Conservation (phyloP, 92 coral and sea anemone species). For the Paramuricea clavata region DNA sequence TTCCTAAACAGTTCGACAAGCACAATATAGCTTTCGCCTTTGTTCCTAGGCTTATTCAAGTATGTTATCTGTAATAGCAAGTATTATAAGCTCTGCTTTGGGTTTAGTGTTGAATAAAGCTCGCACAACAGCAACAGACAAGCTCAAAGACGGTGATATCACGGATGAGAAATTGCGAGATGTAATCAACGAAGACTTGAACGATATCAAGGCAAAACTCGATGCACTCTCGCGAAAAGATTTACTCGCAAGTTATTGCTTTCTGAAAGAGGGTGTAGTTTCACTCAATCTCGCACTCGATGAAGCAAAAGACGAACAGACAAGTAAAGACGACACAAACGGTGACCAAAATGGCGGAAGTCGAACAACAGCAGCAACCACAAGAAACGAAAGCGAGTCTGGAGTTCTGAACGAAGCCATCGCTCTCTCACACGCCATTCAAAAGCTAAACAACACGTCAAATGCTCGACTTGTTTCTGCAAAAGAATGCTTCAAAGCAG, state of each 20-base stretch:
- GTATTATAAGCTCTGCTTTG: background rate
- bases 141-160: background rate
- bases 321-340: background rate
- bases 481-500: background rate
- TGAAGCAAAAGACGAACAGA: background rate
- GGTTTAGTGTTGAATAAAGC: background rate
- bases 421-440: background rate
- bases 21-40: too few relatives aligned
- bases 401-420: background rate
- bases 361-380: background rate
- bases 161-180: background rate
- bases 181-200: background rate
- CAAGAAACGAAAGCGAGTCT: background rate
- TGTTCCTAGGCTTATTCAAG: too few relatives aligned
- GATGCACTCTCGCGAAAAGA: background rate
- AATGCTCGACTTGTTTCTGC: background rate
- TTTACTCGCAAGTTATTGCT: background rate
- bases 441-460: background rate
- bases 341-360: background rate
- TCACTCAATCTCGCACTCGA: background rate
- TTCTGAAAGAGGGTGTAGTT: background rate
- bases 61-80: background rate
- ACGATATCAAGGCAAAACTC: background rate
- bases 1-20: too few relatives aligned
- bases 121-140: background rate